phyloP scores from a whole-genome alignment of 2,888 invertebrate species.

The Elegia similella region DNA sequence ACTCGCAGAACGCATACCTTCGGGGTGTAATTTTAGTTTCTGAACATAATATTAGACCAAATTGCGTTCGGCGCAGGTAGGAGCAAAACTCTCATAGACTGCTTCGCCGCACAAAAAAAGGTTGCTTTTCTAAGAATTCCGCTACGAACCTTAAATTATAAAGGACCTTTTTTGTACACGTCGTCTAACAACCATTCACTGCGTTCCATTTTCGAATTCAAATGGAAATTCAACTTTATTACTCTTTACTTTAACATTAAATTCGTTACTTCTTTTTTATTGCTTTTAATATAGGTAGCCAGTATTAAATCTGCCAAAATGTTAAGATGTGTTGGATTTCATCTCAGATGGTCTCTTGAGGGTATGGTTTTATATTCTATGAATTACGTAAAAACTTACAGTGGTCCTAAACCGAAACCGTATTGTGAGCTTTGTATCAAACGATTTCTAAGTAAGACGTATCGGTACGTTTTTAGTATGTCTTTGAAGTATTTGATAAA shows the following conservation, averaged over 20 bases:
- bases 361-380: constrained; percentile 6
- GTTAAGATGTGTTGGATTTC: background rate
- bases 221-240: constrained; percentile 4
- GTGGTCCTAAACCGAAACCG: constrained; percentile 7
- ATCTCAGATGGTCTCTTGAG: background rate
- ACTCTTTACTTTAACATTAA: background rate
- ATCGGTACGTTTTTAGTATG: background rate
- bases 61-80: constrained; percentile 47
- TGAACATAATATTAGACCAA: constrained; percentile 25
- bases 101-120: constrained; percentile 44
- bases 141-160: constrained; percentile 30
- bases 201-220: constrained; percentile 10
- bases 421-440: constrained; percentile 7
- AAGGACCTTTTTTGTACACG: constrained; percentile 37
- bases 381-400: constrained; percentile 11
- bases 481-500: constrained; percentile 6
- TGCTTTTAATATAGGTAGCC: background rate
- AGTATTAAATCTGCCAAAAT: background rate
- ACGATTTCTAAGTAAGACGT: constrained; percentile 8
- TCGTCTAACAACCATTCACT: constrained; percentile 30
- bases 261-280: background rate
- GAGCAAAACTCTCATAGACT: constrained; percentile 45
- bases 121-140: constrained; percentile 58
- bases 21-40: constrained; percentile 17
- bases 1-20: constrained; percentile 10